Conservation (phyloP, 2,888 invertebrate species). For the Diarsia dahlii region DNA sequence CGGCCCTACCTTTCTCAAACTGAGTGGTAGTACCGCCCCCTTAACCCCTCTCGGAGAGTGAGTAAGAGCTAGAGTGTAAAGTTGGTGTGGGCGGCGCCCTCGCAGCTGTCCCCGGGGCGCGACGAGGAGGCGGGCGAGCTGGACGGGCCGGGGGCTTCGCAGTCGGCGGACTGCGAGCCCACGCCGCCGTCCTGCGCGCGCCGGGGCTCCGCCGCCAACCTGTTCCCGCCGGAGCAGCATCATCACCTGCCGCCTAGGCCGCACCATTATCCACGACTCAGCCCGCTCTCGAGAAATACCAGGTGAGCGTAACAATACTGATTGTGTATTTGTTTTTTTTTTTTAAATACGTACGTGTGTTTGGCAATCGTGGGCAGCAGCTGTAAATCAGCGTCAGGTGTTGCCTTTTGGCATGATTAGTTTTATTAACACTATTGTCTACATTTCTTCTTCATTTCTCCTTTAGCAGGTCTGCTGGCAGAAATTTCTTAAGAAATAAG, state of each 20-base stretch:
- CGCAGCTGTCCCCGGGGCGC: conserved; percentile 95
- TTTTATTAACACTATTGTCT: too few species aligned
- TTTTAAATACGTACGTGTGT: too few species aligned
- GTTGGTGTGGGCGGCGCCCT: conserved; percentile 67
- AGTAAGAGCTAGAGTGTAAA: conserved; percentile 67
- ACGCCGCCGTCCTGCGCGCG: conserved; percentile 96
- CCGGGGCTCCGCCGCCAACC: conserved; percentile 95
- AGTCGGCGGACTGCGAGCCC: conserved; percentile 98
- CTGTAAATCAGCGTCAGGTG: too few species aligned
- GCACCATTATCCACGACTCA: conserved; percentile 93
- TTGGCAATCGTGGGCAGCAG: too few species aligned
- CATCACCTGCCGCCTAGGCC: conserved; percentile 87
- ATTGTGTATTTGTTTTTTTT: too few species aligned
- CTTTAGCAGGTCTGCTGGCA: too few species aligned
- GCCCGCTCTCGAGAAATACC: conserved; percentile 94
- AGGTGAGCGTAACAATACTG: conserved; percentile 70
- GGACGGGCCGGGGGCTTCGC: conserved; percentile 97
- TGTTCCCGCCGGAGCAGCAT: conserved; percentile 93
- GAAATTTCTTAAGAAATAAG: too few species aligned
- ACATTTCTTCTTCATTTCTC: too few species aligned
- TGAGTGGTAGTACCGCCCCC: conserved; percentile 1
- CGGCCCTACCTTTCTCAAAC: background rate
- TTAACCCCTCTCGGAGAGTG: conserved; percentile 41
- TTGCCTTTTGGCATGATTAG: too few species aligned
- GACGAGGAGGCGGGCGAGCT: conserved; percentile 96